Base-by-base conservation (phyloP, 2,113 vertebrate species). In the Garra rufa region DNA sequence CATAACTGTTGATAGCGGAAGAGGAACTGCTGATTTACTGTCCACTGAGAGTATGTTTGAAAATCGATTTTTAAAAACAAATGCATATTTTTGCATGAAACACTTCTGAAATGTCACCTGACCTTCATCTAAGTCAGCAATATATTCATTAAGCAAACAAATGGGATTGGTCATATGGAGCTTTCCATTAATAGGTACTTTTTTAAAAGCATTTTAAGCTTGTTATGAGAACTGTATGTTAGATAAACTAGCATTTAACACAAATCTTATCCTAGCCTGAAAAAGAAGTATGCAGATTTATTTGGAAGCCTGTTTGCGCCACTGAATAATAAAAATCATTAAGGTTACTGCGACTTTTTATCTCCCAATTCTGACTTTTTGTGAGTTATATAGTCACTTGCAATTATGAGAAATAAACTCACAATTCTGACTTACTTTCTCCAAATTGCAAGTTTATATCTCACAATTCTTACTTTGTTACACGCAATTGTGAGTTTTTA, bases 21-120 rank as follows among this genome's bases (percentile, higher is more conserved):
- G 59, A 57, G 61, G 82, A 76, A 63, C 52, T 84, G 50, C 19
- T 57, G 21, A 52, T 52, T 73, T 26, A 34, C 43, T 82, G 24
- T 44, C 34, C 6, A 4, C 8, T 9, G 4, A 83, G 38, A 63
- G 6, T 34, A 28, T 43, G 3, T 26, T 1, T 69, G 9, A 7
- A 26, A 10, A 52, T 50, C 3, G 26, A 17, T 76, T 76, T 11
- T 50, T 17, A 17, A 48, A 46, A 46, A 9, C 7, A 46, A 15
- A 48, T 9, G 13, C 50, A 2, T 44, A 48, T 76, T 28, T 52
- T 26, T 34, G 7, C 15, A 34, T 75, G 14, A 74, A 48, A 17
- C 11, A 1, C 11, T 63, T 24, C 3, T 19, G 9, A 70, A 21
- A 57, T 41, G 1, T 30, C 2, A 30, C 5, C 41, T 73, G 41